Base-by-base conservation (phyloP, 1,140 invertebrate species). In the Drosophila kikkawai region DNA sequence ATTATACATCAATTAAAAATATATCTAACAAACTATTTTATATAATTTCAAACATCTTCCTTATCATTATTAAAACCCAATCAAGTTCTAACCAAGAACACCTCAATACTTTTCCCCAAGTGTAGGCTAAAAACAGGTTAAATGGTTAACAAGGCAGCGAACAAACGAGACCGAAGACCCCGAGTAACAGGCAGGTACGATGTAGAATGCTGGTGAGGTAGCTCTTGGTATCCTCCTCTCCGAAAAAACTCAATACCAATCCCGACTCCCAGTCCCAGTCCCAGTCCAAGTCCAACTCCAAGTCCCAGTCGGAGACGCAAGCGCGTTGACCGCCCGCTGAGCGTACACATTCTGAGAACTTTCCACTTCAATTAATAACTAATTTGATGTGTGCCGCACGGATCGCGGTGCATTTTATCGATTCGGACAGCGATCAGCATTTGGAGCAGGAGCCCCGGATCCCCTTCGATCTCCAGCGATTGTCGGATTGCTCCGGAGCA, bases 301-400 rank as follows among this genome's bases (percentile, higher is more conserved):
- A 69, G 50, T 75, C 69, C 41, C 60, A 67, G 47, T 39, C 6
- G 42, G 34, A 39, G 65, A 88, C 84, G 84, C 85, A 88, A 90
- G 85, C 84, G 85, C 85, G 85, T 90, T 88, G 84, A 71, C 84
- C 83, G 85, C 84, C 84, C 84, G 84, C 84, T 83, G 84, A 66
- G 84, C 68, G 81, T 79, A 84, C 85, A 88, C 81, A 88, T 88
- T 88, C 84, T 88, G 84, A 88, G 84, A 88, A 88, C 84, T 88
- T 88, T 88, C 84, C 84, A 88, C 84, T 84, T 88, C 85, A 88
- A 88, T 88, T 88, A 88, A 88, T 88, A 88, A 88, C 84, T 88
- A 88, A 88, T 88, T 88, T 88, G 84, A 88, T 88, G 85, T 88
- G 84, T 88, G 83, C 83, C 83, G 83, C 82, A 74, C 79, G 80